Evolutionary conservation across 2,113 vertebrate species (phyloP).

Genomic region (Heterotilapia buettikoferi): DNA sequence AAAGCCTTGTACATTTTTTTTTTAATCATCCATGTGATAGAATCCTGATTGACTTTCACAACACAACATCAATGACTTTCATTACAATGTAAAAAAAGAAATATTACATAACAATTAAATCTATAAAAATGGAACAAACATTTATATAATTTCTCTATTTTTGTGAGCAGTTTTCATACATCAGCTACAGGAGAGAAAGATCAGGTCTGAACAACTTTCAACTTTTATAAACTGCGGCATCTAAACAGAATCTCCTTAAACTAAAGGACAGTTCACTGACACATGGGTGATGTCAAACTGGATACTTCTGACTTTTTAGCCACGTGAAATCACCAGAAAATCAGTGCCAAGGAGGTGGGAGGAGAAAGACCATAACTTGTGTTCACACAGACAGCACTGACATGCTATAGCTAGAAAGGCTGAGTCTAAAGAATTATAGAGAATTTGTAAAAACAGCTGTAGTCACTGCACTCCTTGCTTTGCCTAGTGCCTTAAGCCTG

Average conservation of each 20-base stretch:
- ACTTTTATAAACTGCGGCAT: background rate
- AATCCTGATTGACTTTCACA: background rate
- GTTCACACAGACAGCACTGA: background rate
- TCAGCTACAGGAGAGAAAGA: background rate
- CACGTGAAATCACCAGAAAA: background rate
- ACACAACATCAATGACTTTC: background rate
- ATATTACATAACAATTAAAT: background rate
- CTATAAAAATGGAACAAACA: background rate
- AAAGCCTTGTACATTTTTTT: background rate
- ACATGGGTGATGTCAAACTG: background rate
- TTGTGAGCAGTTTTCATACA: background rate
- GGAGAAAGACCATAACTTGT: background rate
- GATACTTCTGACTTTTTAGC: background rate
- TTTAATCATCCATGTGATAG: background rate
- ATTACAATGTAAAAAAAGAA: background rate
- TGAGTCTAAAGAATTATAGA: background rate
- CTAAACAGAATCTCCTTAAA: background rate
- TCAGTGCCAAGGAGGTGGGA: background rate
- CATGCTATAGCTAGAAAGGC: background rate
- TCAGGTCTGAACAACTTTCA: background rate
- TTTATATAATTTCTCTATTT: background rate
- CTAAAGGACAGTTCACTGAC: background rate
- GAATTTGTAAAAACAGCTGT: background rate
- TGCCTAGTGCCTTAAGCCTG: background rate
- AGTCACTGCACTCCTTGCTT: background rate